Evolutionary conservation across 2,113 vertebrate genomes (phyloP).

Genomic region (Mastomys coucha): DNA sequence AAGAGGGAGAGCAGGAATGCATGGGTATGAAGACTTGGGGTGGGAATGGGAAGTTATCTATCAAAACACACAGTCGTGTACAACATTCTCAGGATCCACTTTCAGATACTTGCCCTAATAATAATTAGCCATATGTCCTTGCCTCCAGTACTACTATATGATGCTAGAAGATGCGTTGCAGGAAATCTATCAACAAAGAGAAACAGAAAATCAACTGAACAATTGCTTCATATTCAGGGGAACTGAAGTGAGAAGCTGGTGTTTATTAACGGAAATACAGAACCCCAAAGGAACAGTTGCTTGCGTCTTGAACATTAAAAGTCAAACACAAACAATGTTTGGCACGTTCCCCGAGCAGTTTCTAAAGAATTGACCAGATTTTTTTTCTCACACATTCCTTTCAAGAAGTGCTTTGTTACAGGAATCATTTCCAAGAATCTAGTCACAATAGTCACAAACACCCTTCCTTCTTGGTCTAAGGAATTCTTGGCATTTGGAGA

Average conservation of each 20-base stretch:
- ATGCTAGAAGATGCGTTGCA: neutral
- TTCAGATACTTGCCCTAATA: neutral
- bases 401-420: neutral
- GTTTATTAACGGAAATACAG: neutral
- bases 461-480: neutral
- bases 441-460: neutral
- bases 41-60: neutral
- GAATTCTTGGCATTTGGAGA: neutral
- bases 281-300: neutral
- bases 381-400: conserved; percentile 12
- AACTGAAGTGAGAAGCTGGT: neutral
- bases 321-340: neutral
- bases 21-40: neutral
- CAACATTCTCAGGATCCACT: neutral
- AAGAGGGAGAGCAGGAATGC: neutral
- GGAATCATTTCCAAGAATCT: neutral
- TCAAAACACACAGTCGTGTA: neutral
- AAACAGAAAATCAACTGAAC: neutral
- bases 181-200: neutral
- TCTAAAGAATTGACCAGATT: neutral
- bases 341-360: neutral
- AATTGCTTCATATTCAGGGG: neutral
- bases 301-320: neutral
- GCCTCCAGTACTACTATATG: neutral
- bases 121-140: neutral